Evolutionary conservation across 2,888 invertebrate genomes (phyloP).

Genomic region (Volucella inanis): DNA sequence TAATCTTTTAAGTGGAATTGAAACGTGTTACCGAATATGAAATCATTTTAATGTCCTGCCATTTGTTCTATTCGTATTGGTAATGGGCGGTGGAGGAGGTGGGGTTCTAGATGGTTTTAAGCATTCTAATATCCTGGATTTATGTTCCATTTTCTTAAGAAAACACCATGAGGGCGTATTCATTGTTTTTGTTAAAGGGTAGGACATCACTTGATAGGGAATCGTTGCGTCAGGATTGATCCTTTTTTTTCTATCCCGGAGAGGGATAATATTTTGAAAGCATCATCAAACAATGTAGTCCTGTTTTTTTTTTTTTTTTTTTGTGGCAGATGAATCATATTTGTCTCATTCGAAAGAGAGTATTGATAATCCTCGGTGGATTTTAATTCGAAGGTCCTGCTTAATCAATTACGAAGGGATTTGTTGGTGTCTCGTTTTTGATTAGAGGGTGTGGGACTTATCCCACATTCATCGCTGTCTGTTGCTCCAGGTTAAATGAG

Average conservation of each 20-base stretch:
- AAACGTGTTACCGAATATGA: slow-evolving; percentile 74
- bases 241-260: slow-evolving; percentile 15
- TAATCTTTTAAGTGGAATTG: slow-evolving; percentile 74
- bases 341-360: slow-evolving; percentile 33
- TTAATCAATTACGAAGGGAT: slow-evolving; percentile 48
- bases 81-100: neutral
- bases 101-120: slow-evolving; percentile 12
- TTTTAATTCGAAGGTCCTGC: slow-evolving; percentile 53
- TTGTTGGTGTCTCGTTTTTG: slow-evolving; percentile 25
- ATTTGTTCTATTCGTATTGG: slow-evolving; percentile 40
- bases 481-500: slow-evolving; percentile 56
- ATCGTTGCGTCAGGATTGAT: slow-evolving; percentile 49
- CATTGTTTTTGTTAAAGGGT: slow-evolving; percentile 47
- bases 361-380: slow-evolving; percentile 62
- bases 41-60: slow-evolving; percentile 73
- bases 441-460: neutral
- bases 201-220: slow-evolving; percentile 32
- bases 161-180: slow-evolving; percentile 40
- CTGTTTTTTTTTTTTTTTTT: slow-evolving; percentile 46
- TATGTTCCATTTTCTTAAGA: slow-evolving; percentile 55
- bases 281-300: slow-evolving; percentile 64
- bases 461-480: slow-evolving; percentile 38
- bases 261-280: slow-evolving; percentile 69
- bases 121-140: slow-evolving; percentile 54
- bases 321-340: slow-evolving; percentile 34